Percentiles rank a stretch among this genome's conserved stretches.
phyloP scores from a whole-genome alignment of 2,888 invertebrate species.

The Drosophila incognita region DNA sequence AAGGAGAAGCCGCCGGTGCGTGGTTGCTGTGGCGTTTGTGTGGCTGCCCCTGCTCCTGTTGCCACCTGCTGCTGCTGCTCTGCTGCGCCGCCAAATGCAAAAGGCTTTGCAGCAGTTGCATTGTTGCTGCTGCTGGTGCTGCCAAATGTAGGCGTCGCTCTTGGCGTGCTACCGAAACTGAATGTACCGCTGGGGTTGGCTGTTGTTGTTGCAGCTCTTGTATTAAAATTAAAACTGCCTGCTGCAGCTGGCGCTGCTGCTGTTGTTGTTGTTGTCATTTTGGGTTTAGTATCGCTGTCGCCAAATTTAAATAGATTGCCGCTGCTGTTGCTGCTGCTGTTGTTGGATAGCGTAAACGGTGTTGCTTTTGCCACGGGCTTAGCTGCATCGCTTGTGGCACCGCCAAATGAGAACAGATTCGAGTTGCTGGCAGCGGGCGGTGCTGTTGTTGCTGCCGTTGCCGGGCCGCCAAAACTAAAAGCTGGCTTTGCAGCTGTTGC shows the following conservation, averaged over 20 bases:
- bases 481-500: background rate
- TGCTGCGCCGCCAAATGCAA: conserved; percentile 48
- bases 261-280: conserved; percentile 3
- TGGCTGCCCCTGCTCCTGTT: conserved; percentile 4
- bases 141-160: conserved; percentile 37
- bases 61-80: conserved; percentile 21
- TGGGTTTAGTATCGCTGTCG: conserved; percentile 11
- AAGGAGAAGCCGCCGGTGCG: conserved; percentile 58
- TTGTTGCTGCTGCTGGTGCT: conserved; percentile 18
- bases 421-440: background rate
- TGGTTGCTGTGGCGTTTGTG: conserved; percentile 7
- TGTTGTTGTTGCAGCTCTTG: conserved; percentile 10
- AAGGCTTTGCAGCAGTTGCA: conserved; percentile 32
- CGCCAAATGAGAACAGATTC: conserved; percentile 37
- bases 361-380: conserved; percentile 33
- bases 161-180: conserved; percentile 20
- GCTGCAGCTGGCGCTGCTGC: background rate
- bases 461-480: conserved; percentile 24
- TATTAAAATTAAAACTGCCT: conserved; percentile 13
- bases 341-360: conserved; percentile 26
- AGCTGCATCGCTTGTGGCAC: conserved; percentile 1
- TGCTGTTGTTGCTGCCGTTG: background rate
- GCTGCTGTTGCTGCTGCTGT: conserved; percentile 2
- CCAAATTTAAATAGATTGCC: conserved; percentile 32
- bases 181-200: conserved; percentile 2